These are phyloP conservation scores for Lepus oiostolus DNA, from an alignment of 2,797 vertebrate genomes.

Conservation along the genomic window DNA sequence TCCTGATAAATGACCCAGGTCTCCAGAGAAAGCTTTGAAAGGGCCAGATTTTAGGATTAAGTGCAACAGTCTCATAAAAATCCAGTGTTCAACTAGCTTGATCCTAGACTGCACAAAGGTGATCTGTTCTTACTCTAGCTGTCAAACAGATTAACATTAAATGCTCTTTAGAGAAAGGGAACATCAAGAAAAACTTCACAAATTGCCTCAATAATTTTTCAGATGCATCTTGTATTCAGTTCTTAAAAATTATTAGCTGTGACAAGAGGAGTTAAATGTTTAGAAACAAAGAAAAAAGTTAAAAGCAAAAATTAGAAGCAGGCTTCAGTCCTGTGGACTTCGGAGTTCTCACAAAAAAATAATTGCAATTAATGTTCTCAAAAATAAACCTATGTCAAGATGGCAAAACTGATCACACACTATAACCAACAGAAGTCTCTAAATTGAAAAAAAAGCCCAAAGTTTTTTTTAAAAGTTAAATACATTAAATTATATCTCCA, in stretches of 20 bases:
- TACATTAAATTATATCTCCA: neutral
- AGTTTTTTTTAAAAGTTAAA: neutral
- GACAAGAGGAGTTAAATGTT: neutral
- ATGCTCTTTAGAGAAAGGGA: conserved; percentile 22
- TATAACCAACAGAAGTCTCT: neutral
- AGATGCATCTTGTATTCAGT: too few relatives aligned
- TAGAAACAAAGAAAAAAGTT: neutral
- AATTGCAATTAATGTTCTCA: too few relatives aligned
- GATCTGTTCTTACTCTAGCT: neutral
- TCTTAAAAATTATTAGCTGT: neutral
- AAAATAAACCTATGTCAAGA: neutral
- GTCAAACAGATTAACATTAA: neutral
- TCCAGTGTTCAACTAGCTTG: neutral
- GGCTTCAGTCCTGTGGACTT: neutral
- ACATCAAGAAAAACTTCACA: neutral
- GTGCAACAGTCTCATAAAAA: neutral
- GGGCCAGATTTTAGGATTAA: conserved; percentile 18
- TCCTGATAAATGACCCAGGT: neutral
- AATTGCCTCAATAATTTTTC: too few relatives aligned
- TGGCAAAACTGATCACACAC: conserved; percentile 22
- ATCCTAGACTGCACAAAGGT: neutral
- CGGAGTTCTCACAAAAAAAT: neutral
- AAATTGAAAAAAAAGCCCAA: neutral
- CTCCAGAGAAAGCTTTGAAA: conserved; percentile 22
- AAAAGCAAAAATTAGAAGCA: neutral